Evolutionary conservation across 2,888 invertebrate species (phyloP).

Genomic region (Auanema freiburgensis): DNA sequence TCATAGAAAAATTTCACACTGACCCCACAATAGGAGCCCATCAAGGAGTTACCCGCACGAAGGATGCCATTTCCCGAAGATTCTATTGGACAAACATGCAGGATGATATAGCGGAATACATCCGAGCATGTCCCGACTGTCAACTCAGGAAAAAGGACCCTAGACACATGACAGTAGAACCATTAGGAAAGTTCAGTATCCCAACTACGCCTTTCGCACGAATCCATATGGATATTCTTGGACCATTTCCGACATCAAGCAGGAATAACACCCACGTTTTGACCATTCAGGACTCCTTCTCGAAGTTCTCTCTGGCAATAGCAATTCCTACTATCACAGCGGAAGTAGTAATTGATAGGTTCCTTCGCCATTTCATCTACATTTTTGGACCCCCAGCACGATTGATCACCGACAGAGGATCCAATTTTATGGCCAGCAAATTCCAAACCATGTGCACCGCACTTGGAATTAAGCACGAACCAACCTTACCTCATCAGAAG

Average conservation of each 20-base stretch:
- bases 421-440: conserved; percentile 4
- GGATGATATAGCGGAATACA: conserved; percentile 5
- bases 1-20: conserved; percentile 11
- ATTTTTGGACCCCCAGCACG: conserved; percentile 15
- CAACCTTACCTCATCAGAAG: conserved; percentile 11
- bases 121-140: conserved; percentile 17
- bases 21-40: conserved; percentile 7
- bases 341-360: background rate
- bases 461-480: no score
- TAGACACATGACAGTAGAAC: conserved; percentile 15
- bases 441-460: background rate
- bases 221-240: conserved; percentile 25
- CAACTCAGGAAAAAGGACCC: conserved; percentile 16
- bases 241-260: conserved; percentile 23
- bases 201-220: conserved; percentile 20
- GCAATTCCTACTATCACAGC: conserved; percentile 16
- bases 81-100: conserved; percentile 21
- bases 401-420: conserved; percentile 22
- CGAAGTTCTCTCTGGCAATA: conserved; percentile 17
- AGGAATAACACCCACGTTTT: conserved; percentile 21
- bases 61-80: background rate
- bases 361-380: conserved; percentile 11
- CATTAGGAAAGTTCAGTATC: conserved; percentile 10
- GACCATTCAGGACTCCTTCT: conserved; percentile 14
- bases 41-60: conserved; percentile 6